Evolutionary conservation across 2,888 invertebrate genomes (phyloP), one percentile per base, ranked within the genome.

Genomic region (Hemistola chrysoprasaria): DNA sequence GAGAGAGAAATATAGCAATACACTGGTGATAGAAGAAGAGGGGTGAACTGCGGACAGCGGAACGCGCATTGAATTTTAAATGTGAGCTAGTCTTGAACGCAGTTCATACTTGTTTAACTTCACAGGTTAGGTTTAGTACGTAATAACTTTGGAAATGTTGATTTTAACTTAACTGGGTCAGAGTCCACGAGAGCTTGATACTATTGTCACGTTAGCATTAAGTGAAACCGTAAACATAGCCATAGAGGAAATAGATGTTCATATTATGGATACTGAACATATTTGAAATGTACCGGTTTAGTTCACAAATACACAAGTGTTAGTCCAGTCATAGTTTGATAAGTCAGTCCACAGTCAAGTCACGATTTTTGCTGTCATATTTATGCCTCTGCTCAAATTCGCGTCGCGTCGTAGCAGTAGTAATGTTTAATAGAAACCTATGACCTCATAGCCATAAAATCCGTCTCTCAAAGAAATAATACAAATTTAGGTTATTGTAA

Each of bases 51-150:
- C 80, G 84, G 83, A 81, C 78, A 77, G 77, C 64, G 62, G 71
- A 67, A 82, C 77, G 83, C 71, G 78, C 47, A 59, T 62, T 59
- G 85, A 84, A 86, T 86, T 71, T 75, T 70, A 82, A 86, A 83
- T 82, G 67, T 53, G 70, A 51, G 58, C 50, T 53, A 59, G 60
- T 60, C 55, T 46, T 51, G 55, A 56, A 53, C 61, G 59, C 59
- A 64, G 60, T 60, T 63, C 54, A 60, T 59, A 53, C 54, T 60
- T 53, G 59, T 62, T 63, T 67, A 60, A 50, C 60, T 56, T 69
- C 63, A 58, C 56, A 44, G 59, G 58, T 62, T 64, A 53, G 56
- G 62, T 58, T 60, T 44, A 39, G 55, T 50, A 40, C 16, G 16
- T 4, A 3, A 49, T 49, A 54, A 53, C 45, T 40, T 31, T 37